These are phyloP conservation scores for Diorhabda elongata DNA, from an alignment of 1,140 invertebrate genomes.

Conservation along the genomic window DNA sequence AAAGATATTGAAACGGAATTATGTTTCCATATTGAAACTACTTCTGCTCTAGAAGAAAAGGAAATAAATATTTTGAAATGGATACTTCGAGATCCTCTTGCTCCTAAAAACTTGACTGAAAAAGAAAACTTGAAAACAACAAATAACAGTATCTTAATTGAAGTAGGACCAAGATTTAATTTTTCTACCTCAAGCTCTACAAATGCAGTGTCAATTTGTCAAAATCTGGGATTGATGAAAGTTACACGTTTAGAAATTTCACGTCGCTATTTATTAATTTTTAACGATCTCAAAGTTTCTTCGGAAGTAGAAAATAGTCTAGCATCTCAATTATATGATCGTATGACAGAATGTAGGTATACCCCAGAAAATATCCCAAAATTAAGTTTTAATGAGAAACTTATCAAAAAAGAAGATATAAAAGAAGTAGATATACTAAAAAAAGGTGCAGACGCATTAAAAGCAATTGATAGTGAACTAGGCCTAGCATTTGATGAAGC, in stretches of 20 bases:
- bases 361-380: slow-evolving; percentile 66
- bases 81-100: slow-evolving; percentile 65
- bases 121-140: slow-evolving; percentile 39
- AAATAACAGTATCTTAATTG: slow-evolving; percentile 57
- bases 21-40: slow-evolving; percentile 73
- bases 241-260: slow-evolving; percentile 78
- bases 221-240: slow-evolving; percentile 69
- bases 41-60: slow-evolving; percentile 50
- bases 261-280: slow-evolving; percentile 69
- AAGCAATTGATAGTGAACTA: slow-evolving; percentile 77
- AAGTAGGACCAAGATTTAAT: slow-evolving; percentile 85
- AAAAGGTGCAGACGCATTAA: slow-evolving; percentile 72
- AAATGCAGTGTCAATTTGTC: slow-evolving; percentile 91
- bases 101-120: slow-evolving; percentile 52
- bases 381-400: slow-evolving; percentile 64
- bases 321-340: slow-evolving; percentile 68
- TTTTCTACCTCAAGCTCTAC: slow-evolving; percentile 93
- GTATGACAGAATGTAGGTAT: slow-evolving; percentile 75
- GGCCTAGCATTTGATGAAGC: slow-evolving; percentile 86
- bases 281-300: slow-evolving; percentile 43
- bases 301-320: slow-evolving; percentile 52
- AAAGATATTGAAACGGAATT: slow-evolving; percentile 62
- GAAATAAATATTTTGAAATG: slow-evolving; percentile 62
- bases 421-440: slow-evolving; percentile 70
- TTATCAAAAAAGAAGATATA: slow-evolving; percentile 50